Evolutionary conservation across 2,113 vertebrate genomes (phyloP).

Genomic region (Laticauda laticaudata): DNA sequence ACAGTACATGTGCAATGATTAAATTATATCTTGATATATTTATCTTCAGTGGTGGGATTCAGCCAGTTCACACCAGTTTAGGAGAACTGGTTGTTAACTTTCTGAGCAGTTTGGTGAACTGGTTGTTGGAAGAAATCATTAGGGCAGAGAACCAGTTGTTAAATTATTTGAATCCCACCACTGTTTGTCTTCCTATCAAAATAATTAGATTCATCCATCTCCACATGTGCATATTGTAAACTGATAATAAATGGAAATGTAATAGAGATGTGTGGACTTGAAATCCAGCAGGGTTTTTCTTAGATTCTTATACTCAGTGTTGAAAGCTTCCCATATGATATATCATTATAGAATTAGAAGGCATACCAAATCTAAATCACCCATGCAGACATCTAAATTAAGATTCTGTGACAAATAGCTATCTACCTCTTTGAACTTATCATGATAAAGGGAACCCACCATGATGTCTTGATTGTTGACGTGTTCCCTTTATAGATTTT

Average conservation of each 20-base stretch:
- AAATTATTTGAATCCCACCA: too few relatives aligned
- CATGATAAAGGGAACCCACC: background rate
- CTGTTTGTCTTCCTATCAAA: background rate
- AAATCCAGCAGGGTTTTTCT: background rate
- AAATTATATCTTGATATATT: background rate
- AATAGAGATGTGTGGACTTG: background rate
- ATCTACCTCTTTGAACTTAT: background rate
- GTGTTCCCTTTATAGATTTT: background rate
- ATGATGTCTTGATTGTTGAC: background rate
- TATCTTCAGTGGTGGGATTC: background rate
- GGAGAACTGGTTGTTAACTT: too few relatives aligned
- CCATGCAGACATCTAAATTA: background rate
- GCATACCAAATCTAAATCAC: background rate
- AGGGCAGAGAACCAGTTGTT: too few relatives aligned
- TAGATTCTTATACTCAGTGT: background rate
- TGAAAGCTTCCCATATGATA: background rate
- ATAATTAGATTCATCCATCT: background rate
- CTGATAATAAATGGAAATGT: background rate
- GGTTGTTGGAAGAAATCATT: too few relatives aligned
- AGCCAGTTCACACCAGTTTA: too few relatives aligned
- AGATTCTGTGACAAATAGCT: background rate
- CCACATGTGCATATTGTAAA: background rate
- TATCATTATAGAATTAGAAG: background rate
- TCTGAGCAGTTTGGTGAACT: too few relatives aligned
- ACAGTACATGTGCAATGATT: background rate